Evolutionary conservation across 2,888 invertebrate species (phyloP).

Genomic region (Melieria crassipennis): DNA sequence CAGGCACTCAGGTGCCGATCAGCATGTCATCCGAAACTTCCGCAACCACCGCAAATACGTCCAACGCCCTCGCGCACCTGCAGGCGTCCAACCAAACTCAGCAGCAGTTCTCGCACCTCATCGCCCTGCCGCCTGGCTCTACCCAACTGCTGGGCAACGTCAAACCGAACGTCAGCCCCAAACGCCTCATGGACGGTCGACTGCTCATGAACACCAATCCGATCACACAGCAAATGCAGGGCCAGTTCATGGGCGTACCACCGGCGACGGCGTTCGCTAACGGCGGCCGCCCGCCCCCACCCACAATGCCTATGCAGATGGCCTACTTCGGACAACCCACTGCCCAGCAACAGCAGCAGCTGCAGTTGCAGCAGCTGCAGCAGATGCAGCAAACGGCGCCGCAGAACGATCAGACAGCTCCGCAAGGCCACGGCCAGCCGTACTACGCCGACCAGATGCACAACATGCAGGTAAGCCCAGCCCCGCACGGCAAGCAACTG

Average conservation of each 20-base stretch:
- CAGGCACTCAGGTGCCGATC: slow-evolving; percentile 42
- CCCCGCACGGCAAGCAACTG: neutral
- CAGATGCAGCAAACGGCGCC: slow-evolving; percentile 41
- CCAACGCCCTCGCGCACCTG: slow-evolving; percentile 57
- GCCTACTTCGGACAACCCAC: slow-evolving; percentile 62
- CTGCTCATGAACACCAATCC: slow-evolving; percentile 50
- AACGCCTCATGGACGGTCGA: slow-evolving; percentile 47
- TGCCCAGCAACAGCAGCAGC: slow-evolving; percentile 49
- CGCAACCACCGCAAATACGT: slow-evolving; percentile 56
- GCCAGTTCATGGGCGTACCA: slow-evolving; percentile 44
- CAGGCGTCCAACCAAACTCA: slow-evolving; percentile 50
- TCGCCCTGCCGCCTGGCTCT: slow-evolving; percentile 51
- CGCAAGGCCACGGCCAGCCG: slow-evolving; percentile 60
- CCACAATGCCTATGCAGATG: slow-evolving; percentile 54
- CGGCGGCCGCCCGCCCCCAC: slow-evolving; percentile 54
- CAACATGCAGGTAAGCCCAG: slow-evolving; percentile 60
- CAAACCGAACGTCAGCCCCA: slow-evolving; percentile 55
- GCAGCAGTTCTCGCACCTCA: slow-evolving; percentile 50
- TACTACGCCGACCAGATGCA: slow-evolving; percentile 65
- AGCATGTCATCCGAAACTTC: slow-evolving; percentile 44
- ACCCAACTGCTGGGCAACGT: slow-evolving; percentile 45
- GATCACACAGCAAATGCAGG: slow-evolving; percentile 43
- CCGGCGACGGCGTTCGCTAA: slow-evolving; percentile 48
- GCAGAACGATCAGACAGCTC: slow-evolving; percentile 49
- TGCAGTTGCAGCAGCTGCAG: slow-evolving; percentile 41